Conservation (phyloP, 1,140 invertebrate genomes). For the Nasonia giraulti region DNA sequence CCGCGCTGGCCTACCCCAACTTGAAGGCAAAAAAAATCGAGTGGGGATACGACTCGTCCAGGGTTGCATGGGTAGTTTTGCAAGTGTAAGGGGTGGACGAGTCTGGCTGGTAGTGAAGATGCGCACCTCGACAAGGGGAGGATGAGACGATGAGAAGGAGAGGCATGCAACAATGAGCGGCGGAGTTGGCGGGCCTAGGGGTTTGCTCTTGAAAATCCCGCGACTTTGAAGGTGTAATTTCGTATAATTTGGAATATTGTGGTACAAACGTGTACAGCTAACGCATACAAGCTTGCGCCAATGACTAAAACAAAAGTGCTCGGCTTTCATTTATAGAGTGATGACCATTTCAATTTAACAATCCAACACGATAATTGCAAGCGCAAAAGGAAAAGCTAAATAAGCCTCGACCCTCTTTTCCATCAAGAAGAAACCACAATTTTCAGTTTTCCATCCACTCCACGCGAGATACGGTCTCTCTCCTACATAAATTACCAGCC, state of each 20-base stretch:
- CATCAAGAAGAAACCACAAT: background rate
- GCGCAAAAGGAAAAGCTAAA: background rate
- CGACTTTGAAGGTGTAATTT: no score
- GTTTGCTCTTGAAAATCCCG: no score
- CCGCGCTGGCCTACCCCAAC: background rate
- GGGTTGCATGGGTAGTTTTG: background rate
- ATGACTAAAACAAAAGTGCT: no score
- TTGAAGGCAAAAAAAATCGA: background rate
- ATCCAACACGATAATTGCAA: no score
- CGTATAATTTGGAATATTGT: no score
- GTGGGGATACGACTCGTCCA: background rate
- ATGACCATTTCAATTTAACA: no score
- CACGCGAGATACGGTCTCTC: no score
- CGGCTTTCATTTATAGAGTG: no score
- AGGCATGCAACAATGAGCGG: background rate
- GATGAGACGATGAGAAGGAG: background rate
- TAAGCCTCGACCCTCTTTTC: background rate
- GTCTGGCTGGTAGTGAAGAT: background rate
- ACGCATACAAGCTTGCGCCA: no score
- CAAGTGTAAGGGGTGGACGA: background rate
- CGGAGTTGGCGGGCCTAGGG: background rate
- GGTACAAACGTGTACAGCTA: no score
- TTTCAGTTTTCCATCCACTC: background rate
- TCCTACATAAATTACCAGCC: background rate
- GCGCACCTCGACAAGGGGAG: constrained; percentile 2